These are phyloP conservation scores for Brenthis daphne DNA, from an alignment of 2,888 invertebrate genomes.

Conservation along the genomic window DNA sequence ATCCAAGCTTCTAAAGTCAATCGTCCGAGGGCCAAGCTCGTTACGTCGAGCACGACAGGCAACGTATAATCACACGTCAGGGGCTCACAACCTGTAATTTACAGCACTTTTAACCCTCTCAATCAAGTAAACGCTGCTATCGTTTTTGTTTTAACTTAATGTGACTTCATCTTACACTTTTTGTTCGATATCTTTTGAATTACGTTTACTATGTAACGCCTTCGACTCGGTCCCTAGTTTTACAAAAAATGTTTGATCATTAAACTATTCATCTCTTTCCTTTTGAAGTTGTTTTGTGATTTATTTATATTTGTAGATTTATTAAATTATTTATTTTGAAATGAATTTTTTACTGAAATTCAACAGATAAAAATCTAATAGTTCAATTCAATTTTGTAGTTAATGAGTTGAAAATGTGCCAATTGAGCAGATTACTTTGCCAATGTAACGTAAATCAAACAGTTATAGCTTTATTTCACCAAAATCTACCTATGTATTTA, in stretches of 20 bases:
- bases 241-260: too few relatives aligned
- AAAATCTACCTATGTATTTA: too few relatives aligned
- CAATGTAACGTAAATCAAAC: too few relatives aligned
- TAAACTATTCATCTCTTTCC: too few relatives aligned
- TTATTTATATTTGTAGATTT: too few relatives aligned
- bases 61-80: constrained; percentile 46
- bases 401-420: too few relatives aligned
- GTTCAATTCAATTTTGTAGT: too few relatives aligned
- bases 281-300: too few relatives aligned
- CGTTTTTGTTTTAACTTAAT: constrained; percentile 42
- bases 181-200: constrained; percentile 26
- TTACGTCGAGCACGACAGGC: constrained; percentile 45
- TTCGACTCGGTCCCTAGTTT: too few relatives aligned
- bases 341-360: neutral
- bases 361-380: too few relatives aligned
- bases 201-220: constrained; percentile 1
- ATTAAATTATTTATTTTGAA: neutral
- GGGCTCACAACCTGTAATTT: constrained; percentile 47
- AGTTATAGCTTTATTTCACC: too few relatives aligned
- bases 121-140: constrained; percentile 44
- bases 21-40: constrained; percentile 39
- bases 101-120: constrained; percentile 49
- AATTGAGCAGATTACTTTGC: too few relatives aligned
- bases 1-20: constrained; percentile 32
- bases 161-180: constrained; percentile 40